Conservation (phyloP, 1,140 invertebrate genomes). For the Kradibia gibbosae region DNA sequence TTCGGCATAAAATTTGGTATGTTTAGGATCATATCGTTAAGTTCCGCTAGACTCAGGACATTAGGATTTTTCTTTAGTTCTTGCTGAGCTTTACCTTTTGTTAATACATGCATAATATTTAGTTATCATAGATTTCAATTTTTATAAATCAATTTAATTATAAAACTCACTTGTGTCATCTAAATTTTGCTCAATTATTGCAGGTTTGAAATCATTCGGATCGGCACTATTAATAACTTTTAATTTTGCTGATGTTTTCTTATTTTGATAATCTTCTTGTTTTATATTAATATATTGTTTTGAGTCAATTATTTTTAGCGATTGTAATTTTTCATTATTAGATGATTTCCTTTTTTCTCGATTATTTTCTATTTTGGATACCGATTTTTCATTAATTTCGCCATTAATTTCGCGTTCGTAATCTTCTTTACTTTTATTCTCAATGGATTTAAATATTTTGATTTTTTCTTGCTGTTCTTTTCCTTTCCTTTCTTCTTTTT, state of each 20-base stretch:
- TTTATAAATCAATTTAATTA: not conserved
- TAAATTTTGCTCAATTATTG: slow-evolving; percentile 50
- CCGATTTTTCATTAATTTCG: slow-evolving; percentile 42
- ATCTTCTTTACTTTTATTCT: slow-evolving; percentile 2
- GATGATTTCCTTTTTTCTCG: slow-evolving; percentile 66
- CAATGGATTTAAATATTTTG: not conserved
- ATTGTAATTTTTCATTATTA: slow-evolving; percentile 64
- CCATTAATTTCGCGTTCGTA: slow-evolving; percentile 40
- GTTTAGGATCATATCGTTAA: slow-evolving; percentile 71
- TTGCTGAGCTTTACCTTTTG: slow-evolving; percentile 37
- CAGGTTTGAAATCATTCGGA: slow-evolving; percentile 25
- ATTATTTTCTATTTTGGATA: slow-evolving; percentile 50
- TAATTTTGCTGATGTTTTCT: not conserved
- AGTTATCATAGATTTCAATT: no score
- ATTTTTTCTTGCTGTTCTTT: slow-evolving; percentile 37
- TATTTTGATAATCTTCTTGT: not conserved
- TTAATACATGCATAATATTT: slow-evolving; percentile 25
- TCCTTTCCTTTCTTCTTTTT: slow-evolving; percentile 38
- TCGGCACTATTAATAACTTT: not conserved
- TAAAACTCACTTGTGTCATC: slow-evolving; percentile 54
- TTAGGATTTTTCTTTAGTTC: slow-evolving; percentile 57
- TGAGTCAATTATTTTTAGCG: slow-evolving; percentile 13
- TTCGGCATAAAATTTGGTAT: slow-evolving; percentile 79
- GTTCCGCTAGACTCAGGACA: slow-evolving; percentile 61
- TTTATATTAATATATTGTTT: not conserved